These are phyloP conservation scores for Addax nasomaculatus DNA, from an alignment of 2,113 vertebrate species.

Conservation along the genomic window DNA sequence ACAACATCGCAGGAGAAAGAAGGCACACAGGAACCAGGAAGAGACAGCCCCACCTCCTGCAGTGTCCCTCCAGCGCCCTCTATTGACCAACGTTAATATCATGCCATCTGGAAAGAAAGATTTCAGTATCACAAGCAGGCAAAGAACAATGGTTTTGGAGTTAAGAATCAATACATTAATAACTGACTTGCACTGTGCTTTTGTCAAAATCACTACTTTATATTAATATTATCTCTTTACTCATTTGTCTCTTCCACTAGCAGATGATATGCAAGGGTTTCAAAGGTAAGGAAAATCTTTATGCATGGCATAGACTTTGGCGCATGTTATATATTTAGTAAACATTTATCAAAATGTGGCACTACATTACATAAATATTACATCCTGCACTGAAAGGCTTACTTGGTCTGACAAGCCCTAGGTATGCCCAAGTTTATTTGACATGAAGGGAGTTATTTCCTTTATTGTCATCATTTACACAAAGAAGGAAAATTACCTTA, in stretches of 20 bases:
- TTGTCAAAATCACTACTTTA: not conserved
- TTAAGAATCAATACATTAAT: not conserved
- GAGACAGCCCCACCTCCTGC: not conserved
- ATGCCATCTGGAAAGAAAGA: not conserved
- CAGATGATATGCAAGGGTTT: not conserved
- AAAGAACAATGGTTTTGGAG: not conserved
- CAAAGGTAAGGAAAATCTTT: not conserved
- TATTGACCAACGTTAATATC: not conserved
- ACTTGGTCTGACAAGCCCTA: not conserved
- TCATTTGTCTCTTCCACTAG: not conserved
- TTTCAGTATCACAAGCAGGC: not conserved
- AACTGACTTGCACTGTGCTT: not conserved
- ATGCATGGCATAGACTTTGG: not conserved
- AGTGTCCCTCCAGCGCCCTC: conserved; percentile 30
- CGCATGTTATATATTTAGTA: not conserved
- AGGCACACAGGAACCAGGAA: not conserved
- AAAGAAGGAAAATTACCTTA: not conserved
- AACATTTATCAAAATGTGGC: not conserved
- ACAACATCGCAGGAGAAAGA: not conserved
- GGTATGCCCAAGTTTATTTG: not conserved
- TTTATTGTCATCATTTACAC: not conserved
- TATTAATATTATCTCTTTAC: not conserved
- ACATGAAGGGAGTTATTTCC: not conserved
- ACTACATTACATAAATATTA: not conserved
- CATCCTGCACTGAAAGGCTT: not conserved